Base-by-base conservation (phyloP, 1,140 invertebrate species). In the Drosophila melanica region DNA sequence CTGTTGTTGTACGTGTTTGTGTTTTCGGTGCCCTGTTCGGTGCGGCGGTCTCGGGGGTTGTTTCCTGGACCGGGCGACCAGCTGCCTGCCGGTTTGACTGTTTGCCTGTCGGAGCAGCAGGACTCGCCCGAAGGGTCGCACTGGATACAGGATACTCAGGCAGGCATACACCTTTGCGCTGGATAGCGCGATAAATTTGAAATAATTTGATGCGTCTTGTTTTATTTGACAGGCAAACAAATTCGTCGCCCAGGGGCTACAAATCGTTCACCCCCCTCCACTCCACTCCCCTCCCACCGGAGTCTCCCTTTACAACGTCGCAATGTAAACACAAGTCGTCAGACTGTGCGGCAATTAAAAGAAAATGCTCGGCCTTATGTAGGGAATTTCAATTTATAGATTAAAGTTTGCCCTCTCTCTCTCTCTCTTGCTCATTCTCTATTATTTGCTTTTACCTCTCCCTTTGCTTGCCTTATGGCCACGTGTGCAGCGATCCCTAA, bases 201-300 rank as follows among this genome's bases (percentile, higher is more conserved):
- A 87, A 86, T 87, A 86, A 87, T 87, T 87, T 87, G 79, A 87
- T 89, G 82, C 76, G 84, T 87, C 84, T 87, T 89, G 84, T 87
- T 87, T 87, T 87, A 89, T 87, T 89, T 87, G 82, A 89, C 82
- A 89, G 84, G 35, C 75, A 79, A 73, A 89, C 82, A 89, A 86
- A 87, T 86, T 77, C 75, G 75, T 79, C 67, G 79, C 81, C 79
- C 79, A 60, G 68, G 67, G 81, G 78, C 62, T 73, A 67, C 69
- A 72, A 71, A 70, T 59, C 23, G 50, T 60, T 64, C 35, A 37
- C 6, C 27, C 20, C 23, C 12, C 45, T 10, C 47, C 1, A 18
- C 12, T 27, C 30, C 35, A 37, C 8, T 18, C 20, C 23, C 12
- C 45, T 12, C 47, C 2, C 30, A 18, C 35, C 44, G 12, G 14